These are phyloP conservation scores for Pelobates fuscus DNA, from an alignment of 2,113 vertebrate genomes.

Conservation along the genomic window DNA sequence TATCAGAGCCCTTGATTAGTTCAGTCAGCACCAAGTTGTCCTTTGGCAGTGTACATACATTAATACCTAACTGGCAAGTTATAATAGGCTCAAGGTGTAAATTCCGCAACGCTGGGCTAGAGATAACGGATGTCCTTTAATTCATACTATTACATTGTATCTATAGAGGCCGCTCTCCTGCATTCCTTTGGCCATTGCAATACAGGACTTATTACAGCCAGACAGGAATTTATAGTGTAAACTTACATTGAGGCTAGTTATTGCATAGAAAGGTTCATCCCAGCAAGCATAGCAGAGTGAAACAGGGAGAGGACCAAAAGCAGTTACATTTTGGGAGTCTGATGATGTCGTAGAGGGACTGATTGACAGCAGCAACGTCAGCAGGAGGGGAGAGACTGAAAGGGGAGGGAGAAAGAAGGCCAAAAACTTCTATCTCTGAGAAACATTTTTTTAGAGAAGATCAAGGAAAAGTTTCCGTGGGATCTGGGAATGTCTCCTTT, in stretches of 20 bases:
- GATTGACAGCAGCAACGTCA: constrained; percentile 68
- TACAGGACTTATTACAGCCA: neutral
- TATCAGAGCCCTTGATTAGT: too few relatives aligned
- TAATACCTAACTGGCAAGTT: too few relatives aligned
- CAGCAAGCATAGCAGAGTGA: constrained; percentile 18
- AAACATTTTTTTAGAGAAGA: constrained; percentile 62
- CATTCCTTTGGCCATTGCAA: neutral
- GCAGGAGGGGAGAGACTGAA: constrained; percentile 61
- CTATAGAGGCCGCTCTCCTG: neutral
- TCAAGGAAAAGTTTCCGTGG: constrained; percentile 65
- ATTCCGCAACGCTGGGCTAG: too few relatives aligned
- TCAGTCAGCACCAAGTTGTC: too few relatives aligned
- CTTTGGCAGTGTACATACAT: too few relatives aligned
- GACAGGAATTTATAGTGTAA: constrained; percentile 15
- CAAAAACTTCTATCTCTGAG: constrained; percentile 62
- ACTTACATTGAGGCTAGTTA: neutral
- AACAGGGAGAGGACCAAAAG: constrained; percentile 23
- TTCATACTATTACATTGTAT: neutral
- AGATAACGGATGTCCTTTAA: too few relatives aligned
- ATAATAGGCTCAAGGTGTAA: too few relatives aligned
- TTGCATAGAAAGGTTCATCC: constrained; percentile 8
- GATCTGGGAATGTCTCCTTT: constrained; percentile 55
- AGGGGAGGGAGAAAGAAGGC: constrained; percentile 60
- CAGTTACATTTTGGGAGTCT: constrained; percentile 33
- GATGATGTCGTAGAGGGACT: constrained; percentile 48